Evolutionary conservation across 2,113 vertebrate species (phyloP).

Genomic region (Takifugu flavidus): DNA sequence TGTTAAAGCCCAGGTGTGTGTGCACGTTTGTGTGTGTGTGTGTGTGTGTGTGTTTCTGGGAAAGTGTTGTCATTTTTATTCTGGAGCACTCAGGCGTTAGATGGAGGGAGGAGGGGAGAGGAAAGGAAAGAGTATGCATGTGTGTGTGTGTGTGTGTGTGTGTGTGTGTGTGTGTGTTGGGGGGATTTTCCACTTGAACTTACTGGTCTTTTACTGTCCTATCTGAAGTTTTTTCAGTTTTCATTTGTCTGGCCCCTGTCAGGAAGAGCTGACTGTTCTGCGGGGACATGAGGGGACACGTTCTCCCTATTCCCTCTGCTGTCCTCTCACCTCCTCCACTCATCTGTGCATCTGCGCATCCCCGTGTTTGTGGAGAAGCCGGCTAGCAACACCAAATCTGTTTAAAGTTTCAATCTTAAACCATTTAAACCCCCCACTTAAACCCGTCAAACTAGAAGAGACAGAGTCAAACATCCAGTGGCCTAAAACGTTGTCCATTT

Average conservation of each 20-base stretch:
- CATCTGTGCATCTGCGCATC: too few relatives aligned
- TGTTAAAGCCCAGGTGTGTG: background rate
- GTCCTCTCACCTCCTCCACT: background rate
- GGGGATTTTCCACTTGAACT: conserved; percentile 77
- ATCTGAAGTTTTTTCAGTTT: conserved; percentile 51
- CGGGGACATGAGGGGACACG: conserved; percentile 10
- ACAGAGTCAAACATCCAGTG: background rate
- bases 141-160: background rate
- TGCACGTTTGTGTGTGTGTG: conserved; percentile 17
- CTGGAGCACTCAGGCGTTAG: conserved; percentile 79
- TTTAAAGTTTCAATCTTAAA: too few relatives aligned
- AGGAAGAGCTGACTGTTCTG: conserved; percentile 38
- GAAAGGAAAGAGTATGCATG: conserved; percentile 11
- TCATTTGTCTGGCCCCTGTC: conserved; percentile 73
- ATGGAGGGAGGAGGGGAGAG: conserved; percentile 63
- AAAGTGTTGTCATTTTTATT: conserved; percentile 85
- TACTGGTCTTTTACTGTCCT: conserved; percentile 68
- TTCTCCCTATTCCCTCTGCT: background rate
- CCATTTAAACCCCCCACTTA: background rate
- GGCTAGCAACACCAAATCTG: too few relatives aligned
- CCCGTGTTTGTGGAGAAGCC: too few relatives aligned
- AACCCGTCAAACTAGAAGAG: background rate
- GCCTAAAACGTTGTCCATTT: background rate
- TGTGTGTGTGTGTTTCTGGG: conserved; percentile 26
- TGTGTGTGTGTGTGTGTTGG: too few relatives aligned